phyloP scores from a whole-genome alignment of 2,113 vertebrate genomes.

The Barbus barbus region DNA sequence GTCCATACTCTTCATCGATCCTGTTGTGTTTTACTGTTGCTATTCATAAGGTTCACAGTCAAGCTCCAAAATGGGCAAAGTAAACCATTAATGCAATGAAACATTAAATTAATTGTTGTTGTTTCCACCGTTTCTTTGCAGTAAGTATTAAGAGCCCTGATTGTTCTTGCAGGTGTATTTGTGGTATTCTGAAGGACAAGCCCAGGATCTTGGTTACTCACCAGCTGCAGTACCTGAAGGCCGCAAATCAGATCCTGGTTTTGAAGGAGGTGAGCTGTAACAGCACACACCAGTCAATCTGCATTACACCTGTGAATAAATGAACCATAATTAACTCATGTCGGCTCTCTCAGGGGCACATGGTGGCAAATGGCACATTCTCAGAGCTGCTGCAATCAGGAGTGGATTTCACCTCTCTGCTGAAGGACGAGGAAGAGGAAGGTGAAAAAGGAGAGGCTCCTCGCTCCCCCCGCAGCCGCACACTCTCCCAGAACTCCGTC shows the following conservation, averaged over 20 bases:
- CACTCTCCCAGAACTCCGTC: slow-evolving; percentile 84
- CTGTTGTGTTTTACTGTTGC: neutral
- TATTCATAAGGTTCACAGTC: neutral
- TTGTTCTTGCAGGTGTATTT: slow-evolving; percentile 83
- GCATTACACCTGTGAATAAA: neutral
- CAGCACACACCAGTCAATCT: neutral
- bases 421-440: slow-evolving; percentile 83
- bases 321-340: neutral
- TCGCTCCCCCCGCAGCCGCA: slow-evolving; percentile 73
- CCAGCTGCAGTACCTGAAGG: slow-evolving; percentile 90
- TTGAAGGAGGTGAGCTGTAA: slow-evolving; percentile 85
- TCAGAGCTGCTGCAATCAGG: slow-evolving; percentile 85
- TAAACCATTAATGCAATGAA: neutral
- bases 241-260: slow-evolving; percentile 88
- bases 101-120: too few relatives aligned
- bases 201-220: slow-evolving; percentile 91
- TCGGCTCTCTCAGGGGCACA: slow-evolving; percentile 78
- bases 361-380: slow-evolving; percentile 88
- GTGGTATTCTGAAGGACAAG: slow-evolving; percentile 87
- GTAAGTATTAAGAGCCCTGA: neutral
- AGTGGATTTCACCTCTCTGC: slow-evolving; percentile 90
- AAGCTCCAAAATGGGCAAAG: neutral
- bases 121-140: too few relatives aligned
- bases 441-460: slow-evolving; percentile 46
- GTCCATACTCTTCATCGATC: slow-evolving; percentile 54